Conservation (phyloP, 2,797 vertebrate species). For the Pangasius djambal region DNA sequence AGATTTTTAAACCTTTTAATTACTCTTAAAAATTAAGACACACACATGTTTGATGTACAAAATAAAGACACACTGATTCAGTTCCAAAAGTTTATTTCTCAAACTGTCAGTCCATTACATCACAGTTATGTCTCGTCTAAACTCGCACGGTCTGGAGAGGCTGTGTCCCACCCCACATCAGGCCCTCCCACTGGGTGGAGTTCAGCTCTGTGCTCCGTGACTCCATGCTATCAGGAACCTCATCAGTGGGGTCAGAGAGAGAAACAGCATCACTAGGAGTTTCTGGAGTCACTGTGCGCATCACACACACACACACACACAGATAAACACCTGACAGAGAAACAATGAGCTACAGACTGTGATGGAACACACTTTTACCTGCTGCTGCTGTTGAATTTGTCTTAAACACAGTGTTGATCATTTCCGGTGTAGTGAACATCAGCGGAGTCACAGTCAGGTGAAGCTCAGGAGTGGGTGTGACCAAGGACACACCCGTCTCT, state of each 20-base stretch:
- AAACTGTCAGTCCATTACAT: neutral
- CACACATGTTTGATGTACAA: neutral
- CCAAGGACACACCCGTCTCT: neutral
- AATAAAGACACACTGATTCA: neutral
- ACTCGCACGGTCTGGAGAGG: neutral
- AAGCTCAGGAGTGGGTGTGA: neutral
- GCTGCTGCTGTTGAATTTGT: neutral
- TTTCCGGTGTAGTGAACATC: neutral
- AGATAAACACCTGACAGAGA: neutral
- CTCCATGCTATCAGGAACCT: neutral
- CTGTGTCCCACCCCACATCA: neutral
- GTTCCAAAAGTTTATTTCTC: constrained; percentile 29
- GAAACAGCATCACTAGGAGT: neutral
- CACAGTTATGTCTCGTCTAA: neutral
- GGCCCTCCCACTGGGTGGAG: neutral
- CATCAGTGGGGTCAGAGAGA: neutral
- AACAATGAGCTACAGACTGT: neutral
- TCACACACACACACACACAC: neutral
- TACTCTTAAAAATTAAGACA: neutral
- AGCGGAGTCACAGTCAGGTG: neutral
- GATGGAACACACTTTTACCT: neutral
- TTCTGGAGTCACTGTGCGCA: neutral
- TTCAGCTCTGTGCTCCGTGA: neutral
- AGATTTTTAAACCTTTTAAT: neutral
- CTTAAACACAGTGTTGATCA: neutral